Base-by-base conservation (phyloP, 1,140 invertebrate species). In the Procambarus clarkii region DNA sequence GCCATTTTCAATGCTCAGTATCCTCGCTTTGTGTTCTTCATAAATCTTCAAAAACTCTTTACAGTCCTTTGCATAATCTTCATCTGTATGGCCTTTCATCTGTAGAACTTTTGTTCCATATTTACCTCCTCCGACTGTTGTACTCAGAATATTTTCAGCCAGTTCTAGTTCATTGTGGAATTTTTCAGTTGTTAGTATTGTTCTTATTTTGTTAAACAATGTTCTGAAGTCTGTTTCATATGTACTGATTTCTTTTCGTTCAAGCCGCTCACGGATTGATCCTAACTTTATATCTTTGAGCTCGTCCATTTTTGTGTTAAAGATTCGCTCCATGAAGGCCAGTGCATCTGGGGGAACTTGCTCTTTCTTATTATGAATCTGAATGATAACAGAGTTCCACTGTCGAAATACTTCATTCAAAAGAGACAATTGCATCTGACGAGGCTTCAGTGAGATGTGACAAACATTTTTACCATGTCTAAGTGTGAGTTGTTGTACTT, bases 301-400 rank as follows among this genome's bases (percentile, higher is more conserved):
- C 44, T 45, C 7, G 13, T 54, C 18, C 9, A 76, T 34, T 21
- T 82, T 13, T 13, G 50, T 34, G 34, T 90, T 74, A 64, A 88
- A 91, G 24, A 91, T 3, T 9, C 50, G 50, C 44, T 89, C 80
- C 87, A 86, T 92, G 45, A 92, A 54, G 3, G 64, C 45, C 7
- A 92, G 58, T 9, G 71, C 15, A 58, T 77, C 60, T 15, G 46
- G 54, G 54, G 92, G 92, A 34, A 92, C 64, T 0, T 2, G 0
- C 24, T 90, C 45, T 74, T 87, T 87, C 64, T 90, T 78, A 21
- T 69, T 76, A 24, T 92, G 92, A 24, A 69, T 74, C 48, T 92
- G 92, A 13, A 92, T 90, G 48, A 91, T 48, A 21, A 92, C 50
- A 74, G 82, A 64, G 76, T 92, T 92, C 92, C 92, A 92, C 78